These are phyloP conservation scores for Rynchops niger DNA, from an alignment of 2,113 vertebrate genomes.

Conservation along the genomic window DNA sequence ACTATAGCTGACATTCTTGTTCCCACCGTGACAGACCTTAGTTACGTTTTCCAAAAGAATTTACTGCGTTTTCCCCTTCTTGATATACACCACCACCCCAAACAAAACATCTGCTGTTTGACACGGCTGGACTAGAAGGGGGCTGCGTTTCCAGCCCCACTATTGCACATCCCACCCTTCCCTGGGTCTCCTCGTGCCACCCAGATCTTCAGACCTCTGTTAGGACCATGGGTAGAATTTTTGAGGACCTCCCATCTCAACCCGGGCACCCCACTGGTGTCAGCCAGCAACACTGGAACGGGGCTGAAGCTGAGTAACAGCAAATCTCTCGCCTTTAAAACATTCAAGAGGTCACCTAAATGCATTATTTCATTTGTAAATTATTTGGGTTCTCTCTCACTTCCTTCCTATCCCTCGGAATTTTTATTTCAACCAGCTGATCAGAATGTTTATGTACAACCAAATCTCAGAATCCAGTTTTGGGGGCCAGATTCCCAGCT, in stretches of 20 bases:
- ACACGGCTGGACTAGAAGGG: background rate
- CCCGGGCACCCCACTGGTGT: background rate
- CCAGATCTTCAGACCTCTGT: background rate
- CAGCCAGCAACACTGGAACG: background rate
- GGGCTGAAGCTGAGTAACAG: background rate
- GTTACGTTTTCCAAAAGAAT: background rate
- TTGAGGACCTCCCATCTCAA: background rate
- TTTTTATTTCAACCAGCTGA: background rate
- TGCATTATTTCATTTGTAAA: background rate
- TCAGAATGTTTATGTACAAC: background rate
- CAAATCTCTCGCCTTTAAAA: background rate
- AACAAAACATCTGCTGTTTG: background rate
- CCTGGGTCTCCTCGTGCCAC: background rate
- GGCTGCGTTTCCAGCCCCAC: background rate
- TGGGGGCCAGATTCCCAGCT: background rate
- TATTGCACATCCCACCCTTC: background rate
- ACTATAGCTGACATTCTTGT: background rate
- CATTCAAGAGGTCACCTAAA: background rate
- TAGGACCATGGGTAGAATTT: background rate
- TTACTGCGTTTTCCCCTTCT: background rate
- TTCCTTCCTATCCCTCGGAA: background rate
- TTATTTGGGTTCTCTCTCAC: background rate
- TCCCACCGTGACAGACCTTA: background rate
- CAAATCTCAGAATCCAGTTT: background rate
- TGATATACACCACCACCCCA: background rate